Evolutionary conservation across 2,113 vertebrate genomes (phyloP), one percentile per base, ranked within the genome.

Genomic region (Ginglymostoma cirratum): DNA sequence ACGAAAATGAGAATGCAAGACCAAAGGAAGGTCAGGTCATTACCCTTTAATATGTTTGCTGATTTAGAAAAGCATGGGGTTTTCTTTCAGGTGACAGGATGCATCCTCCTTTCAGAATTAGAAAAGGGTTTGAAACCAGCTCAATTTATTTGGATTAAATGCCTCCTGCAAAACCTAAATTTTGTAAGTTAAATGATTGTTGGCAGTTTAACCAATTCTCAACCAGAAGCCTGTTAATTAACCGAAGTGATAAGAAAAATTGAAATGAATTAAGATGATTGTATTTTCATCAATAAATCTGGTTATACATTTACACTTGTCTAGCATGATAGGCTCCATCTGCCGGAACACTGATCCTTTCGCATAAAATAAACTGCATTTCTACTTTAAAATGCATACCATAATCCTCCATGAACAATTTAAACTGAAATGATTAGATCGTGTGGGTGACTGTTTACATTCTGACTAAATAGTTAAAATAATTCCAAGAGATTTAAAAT

Each of bases 1-100:
- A 96, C 96, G 95, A 97, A 94, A 96, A 65, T 96, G 96, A 96
- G 23, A 92, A 96, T 67, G 93, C 24, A 72, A 72, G 72, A 72
- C 23, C 52, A 72, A 3, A 95, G 52, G 21, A 14, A 48, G 21
- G 21, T 48, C 45, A 45, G 67, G 52, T 30, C 7, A 7, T 65
- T 23, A 67, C 7, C 34, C 55, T 66, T 93, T 23, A 67, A 8
- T n/a, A 23, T 65, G 52, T 34, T 65, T 92, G 72, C 80, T 85
- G 86, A 72, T 61, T 61, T 61, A 61, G 6, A 12, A 61, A 48
- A 61, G 7, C 7, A 61, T 61, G 12, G 55, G 55, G 1, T 72
- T 19, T 45, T 21, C 5, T 14, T 87, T 45, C 24, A 10, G 48
- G 55, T 69, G 12, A 30, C 4, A 38, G 45, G n/a, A 61, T 0